Base-by-base conservation (phyloP, 2,888 invertebrate species). In the Rhyacophila evoluta region DNA sequence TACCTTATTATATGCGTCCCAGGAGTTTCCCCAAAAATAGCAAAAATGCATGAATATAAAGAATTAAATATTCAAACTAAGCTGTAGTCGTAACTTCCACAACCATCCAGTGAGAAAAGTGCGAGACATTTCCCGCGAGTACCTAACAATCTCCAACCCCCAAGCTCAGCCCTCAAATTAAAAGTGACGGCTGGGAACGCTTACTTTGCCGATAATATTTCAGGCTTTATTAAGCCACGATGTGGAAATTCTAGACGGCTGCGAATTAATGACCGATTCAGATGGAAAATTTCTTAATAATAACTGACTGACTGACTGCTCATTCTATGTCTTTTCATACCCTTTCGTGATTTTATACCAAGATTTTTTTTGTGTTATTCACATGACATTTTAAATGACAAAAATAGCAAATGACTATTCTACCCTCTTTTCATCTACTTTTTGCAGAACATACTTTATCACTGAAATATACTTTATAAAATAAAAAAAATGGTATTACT, bases 171-270 rank as follows among this genome's bases (percentile, higher is more conserved):
- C 12, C 75, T 70, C 71, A 41, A 70, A 75, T 41, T 70, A 33
- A 29, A 39, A 75, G 39, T 39, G 75, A 39, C 75, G 39, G 69
- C 69, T 15, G 74, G 55, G 67, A 74, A 37, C 19, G 67, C 41
- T 72, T 55, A 55, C 55, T 55, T 55, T 2, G 12, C 55, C 55
- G 55, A 55, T 55, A 55, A 55, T 55, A 55, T 55, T 55, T 55
- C 55, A 55, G 55, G 55, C 15, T 55, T 55, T 55, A 55, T 55
- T 55, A 55, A 55, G 55, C 55, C 55, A 19, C 55, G 55, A 39
- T 39, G 39, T 39, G 39, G 39, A 39, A n/a, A 39, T 39, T 39
- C 39, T 39, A n/a, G 39, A 19, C 55, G 19, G 55, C 55, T 12
- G 55, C 15, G 55, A 55, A 55, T 55, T 55, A 55, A 55, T 55